Evolutionary conservation across 2,888 invertebrate genomes (phyloP).

Genomic region (Caenorhabditis uteleia): DNA sequence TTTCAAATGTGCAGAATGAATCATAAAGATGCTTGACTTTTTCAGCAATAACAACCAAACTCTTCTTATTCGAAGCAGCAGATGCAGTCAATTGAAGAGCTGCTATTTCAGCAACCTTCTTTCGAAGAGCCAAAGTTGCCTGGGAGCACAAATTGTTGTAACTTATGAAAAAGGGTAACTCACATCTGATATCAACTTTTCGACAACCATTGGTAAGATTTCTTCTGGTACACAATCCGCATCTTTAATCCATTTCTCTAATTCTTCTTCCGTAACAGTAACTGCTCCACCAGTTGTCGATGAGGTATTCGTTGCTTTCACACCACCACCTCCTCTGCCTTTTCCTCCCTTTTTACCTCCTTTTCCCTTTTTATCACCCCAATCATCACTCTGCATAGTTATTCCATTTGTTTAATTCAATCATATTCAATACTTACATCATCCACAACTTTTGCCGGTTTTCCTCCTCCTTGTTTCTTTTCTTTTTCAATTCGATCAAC

Average conservation of each 20-base stretch:
- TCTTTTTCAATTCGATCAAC: constrained; percentile 47
- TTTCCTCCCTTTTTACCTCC: constrained; percentile 38
- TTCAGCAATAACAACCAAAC: constrained; percentile 40
- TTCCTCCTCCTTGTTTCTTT: constrained; percentile 41
- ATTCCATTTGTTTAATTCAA: neutral
- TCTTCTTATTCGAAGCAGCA: constrained; percentile 41
- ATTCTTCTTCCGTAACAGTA: constrained; percentile 11
- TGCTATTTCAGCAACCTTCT: constrained; percentile 31
- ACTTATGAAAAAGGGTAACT: neutral
- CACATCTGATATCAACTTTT: constrained; percentile 5
- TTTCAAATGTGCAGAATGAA: constrained; percentile 54
- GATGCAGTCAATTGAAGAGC: constrained; percentile 29
- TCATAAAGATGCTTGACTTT: constrained; percentile 45
- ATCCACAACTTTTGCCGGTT: constrained; percentile 22
- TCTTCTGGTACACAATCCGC: constrained; percentile 40
- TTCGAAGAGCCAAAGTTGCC: constrained; percentile 5
- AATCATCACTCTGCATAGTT: constrained; percentile 37
- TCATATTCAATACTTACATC: constrained; percentile 4
- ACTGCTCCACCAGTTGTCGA: neutral
- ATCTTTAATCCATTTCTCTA: constrained; percentile 35
- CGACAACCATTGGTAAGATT: constrained; percentile 22
- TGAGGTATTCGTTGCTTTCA: constrained; percentile 2
- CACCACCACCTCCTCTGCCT: constrained; percentile 11
- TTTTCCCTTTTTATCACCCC: constrained; percentile 55
- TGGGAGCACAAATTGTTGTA: constrained; percentile 1